Base-by-base conservation (phyloP, 1,140 invertebrate species). In the Melanaphis sacchari region DNA sequence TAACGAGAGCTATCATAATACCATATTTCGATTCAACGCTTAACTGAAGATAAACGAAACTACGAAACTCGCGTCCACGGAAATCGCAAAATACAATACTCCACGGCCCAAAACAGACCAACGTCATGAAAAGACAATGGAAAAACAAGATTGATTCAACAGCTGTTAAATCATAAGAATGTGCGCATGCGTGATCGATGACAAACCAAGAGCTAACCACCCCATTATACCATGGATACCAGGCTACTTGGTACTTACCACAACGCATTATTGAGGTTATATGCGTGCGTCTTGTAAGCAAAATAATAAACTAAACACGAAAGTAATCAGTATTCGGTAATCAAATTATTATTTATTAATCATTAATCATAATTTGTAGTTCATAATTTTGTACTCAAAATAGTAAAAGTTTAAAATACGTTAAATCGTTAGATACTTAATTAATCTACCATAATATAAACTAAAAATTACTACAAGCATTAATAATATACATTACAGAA, bases 41-140 rank as follows among this genome's bases (percentile, higher is more conserved):
- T 81, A n/a, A 43, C 90, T 7, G 82, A 82, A 76, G 1, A 22
- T 41, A 49, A 91, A 82, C 66, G 46, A 92, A 54, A 49, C 26
- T 40, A 84, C 40, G 43, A 46, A 38, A 43, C 26, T 59, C 4
- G 88, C 36, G 88, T 38, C 88, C 22, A 40, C 11, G 24, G 31
- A 31, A 40, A 22, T 40, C 24, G 24, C 24, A 84, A 84, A 84
- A 41, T 49, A n/a, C n/a, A 41, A 89, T 54, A 54, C 88, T 89
- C 24, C 36, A 41, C 54, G 31, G 40, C 52, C 89, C 38, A 90
- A 90, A 90, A 90, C 89, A 26, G 46, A 52, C 91, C 21, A 54
- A 93, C 91, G 81, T 85, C 66, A 93, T 90, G 54, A 66, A 93
- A 93, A 93, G 91, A 93, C 91, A 93, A 93, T 93, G 91, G 91